Evolutionary conservation across 2,888 invertebrate genomes (phyloP).

Genomic region (Tachina lurida): DNA sequence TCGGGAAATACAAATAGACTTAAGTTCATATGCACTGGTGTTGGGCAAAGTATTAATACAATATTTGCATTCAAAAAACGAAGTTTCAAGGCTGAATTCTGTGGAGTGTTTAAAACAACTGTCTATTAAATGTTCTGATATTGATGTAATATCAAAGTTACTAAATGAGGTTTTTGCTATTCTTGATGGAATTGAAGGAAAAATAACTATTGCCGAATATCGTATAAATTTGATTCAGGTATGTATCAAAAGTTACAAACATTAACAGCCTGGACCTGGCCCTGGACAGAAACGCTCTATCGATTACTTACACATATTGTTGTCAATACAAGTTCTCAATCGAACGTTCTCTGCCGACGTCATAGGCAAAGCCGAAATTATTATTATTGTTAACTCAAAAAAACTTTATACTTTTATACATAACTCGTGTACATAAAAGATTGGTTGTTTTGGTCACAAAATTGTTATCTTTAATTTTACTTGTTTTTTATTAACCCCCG

Average conservation of each 20-base stretch:
- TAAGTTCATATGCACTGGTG: constrained; percentile 90
- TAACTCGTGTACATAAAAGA: no score
- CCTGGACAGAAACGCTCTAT: no score
- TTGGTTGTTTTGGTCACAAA: no score
- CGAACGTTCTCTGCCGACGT: no score
- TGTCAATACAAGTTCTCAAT: no score
- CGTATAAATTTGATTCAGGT: constrained; percentile 91
- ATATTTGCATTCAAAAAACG: constrained; percentile 93
- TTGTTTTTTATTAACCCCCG: no score
- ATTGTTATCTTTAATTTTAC: no score
- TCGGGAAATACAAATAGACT: constrained; percentile 87
- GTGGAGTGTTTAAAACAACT: constrained; percentile 88
- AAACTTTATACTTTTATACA: no score
- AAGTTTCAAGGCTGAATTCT: constrained; percentile 89
- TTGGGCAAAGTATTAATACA: constrained; percentile 92
- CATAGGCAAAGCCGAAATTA: no score
- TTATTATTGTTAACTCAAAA: no score
- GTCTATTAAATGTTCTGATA: constrained; percentile 88
- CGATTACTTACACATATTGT: no score
- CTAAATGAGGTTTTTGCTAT: constrained; percentile 89
- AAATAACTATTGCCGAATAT: constrained; percentile 93
- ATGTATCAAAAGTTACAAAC: background rate
- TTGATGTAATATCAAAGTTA: constrained; percentile 87
- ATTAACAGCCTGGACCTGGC: no score
- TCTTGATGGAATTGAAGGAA: constrained; percentile 94